Evolutionary conservation across 2,113 vertebrate genomes (phyloP).

Genomic region (Poeciliopsis turrubarensis): DNA sequence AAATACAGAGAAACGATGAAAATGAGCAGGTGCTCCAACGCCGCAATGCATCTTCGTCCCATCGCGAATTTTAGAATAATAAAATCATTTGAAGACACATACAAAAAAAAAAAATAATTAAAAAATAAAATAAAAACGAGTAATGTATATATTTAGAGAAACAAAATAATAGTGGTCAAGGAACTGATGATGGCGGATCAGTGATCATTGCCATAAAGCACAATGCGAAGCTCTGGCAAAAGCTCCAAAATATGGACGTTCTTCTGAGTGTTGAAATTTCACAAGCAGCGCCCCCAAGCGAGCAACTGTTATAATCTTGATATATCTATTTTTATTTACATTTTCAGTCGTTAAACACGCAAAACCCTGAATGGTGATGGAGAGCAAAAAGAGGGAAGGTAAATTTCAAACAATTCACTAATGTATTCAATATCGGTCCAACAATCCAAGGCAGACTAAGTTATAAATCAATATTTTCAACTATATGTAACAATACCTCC

Average conservation of each 20-base stretch:
- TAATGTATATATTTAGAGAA: background rate
- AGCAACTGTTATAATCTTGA: slow-evolving; percentile 16
- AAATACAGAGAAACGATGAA: slow-evolving; percentile 45
- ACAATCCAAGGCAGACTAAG: background rate
- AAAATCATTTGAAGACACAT: background rate
- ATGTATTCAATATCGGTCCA: background rate
- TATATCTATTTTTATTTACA: background rate
- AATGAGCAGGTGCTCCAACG: slow-evolving; percentile 18
- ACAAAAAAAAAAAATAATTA: background rate
- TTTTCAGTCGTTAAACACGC: background rate
- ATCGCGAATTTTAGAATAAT: slow-evolving; percentile 21
- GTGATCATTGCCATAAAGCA: slow-evolving; percentile 1
- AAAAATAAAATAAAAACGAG: background rate
- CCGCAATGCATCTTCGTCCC: slow-evolving; percentile 6
- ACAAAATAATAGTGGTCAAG: background rate
- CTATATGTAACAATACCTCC: background rate
- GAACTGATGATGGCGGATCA: background rate
- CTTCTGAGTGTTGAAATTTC: background rate
- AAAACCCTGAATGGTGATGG: accelerated
- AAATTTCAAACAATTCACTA: background rate
- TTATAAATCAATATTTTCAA: background rate
- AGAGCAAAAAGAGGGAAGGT: accelerated
- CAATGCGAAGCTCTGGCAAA: background rate
- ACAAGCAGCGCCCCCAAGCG: slow-evolving; percentile 61
- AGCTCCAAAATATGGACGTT: background rate